Base-by-base conservation (phyloP, 2,113 vertebrate genomes). In the human region DNA sequence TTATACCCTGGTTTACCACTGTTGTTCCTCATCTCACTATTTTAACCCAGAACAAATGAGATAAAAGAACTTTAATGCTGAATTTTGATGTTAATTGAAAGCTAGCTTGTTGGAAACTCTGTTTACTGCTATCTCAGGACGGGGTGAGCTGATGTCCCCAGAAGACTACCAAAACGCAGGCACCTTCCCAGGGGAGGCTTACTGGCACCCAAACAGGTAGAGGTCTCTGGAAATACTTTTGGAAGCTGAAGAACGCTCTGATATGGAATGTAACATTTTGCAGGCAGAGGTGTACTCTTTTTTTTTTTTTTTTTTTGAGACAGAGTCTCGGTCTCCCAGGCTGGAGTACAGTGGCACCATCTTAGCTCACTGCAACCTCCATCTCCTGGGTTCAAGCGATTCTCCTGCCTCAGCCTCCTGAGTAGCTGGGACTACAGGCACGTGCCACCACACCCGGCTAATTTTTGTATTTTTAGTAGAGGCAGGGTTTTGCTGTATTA, bases 21-120 rank as follows among this genome's bases (percentile, higher is more conserved):
- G 20, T 5, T 23, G 32, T 43, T 83, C 68, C 57, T 83, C 40
- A 8, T 81, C 25, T 90, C n/a, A 45, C 11, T 92, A 45, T n/a
- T 88, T 97, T 70, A 95, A 66, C 43, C 35, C 61, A 61, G 85
- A 70, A 84, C n/a, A 73, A 82, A 87, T 66, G 27, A 76, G 30
- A 70, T 91, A 52, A 18, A 93, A 86, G 16, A 93, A n/a, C 23
- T 48, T 87, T 40, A 85, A n/a, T 55, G 72, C 45, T 81, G 52
- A 81, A 72, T 96, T 90, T 92, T 80, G 86, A 45, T 32, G 66
- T 73, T 82, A 92, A 82, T 72, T 79, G 80, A 87, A 75, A 82
- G 55, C 22, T 73, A 85, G 64, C 23, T 93, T 90, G 7, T 75
- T 85, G 64, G 32, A 96, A 88, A 76, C 22, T 70, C 52, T 75